Evolutionary conservation across 2,797 vertebrate species (phyloP).

Genomic region (Mormyrops boulengeri): DNA sequence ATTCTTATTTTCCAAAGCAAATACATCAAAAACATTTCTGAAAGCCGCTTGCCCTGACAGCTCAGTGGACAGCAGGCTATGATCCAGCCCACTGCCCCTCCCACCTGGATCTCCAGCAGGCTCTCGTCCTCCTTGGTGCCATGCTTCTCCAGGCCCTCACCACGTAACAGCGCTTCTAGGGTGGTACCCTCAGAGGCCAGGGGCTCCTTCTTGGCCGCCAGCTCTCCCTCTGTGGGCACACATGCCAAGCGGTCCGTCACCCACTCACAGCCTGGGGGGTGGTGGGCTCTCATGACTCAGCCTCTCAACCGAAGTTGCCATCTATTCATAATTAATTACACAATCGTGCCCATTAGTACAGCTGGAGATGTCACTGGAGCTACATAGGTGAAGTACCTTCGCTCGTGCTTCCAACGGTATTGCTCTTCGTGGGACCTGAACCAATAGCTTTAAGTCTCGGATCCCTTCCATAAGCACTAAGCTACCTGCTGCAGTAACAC

Average conservation of each 20-base stretch:
- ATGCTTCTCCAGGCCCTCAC: conserved; percentile 80
- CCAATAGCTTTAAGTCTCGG: not conserved
- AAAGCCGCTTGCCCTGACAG: not conserved
- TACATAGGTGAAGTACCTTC: not conserved
- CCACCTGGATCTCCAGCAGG: conserved; percentile 91
- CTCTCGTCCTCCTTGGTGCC: conserved; percentile 84
- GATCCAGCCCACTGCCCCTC: not conserved
- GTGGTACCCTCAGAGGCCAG: conserved; percentile 82
- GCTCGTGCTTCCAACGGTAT: not conserved
- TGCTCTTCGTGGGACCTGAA: not conserved
- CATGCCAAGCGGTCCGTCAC: not conserved
- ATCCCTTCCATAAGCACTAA: not conserved
- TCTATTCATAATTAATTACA: not conserved
- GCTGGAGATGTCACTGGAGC: not conserved
- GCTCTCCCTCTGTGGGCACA: conserved; percentile 66
- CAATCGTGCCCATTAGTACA: not conserved
- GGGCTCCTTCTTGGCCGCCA: conserved; percentile 78
- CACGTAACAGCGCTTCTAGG: conserved; percentile 87
- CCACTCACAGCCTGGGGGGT: not conserved
- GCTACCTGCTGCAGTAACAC: not conserved
- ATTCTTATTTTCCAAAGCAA: not conserved
- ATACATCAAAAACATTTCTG: not conserved
- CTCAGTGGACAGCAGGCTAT: not conserved
- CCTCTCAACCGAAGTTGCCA: too few species aligned
- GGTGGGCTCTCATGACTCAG: not conserved